Evolutionary conservation across 2,888 invertebrate species (phyloP).

Genomic region (Allacma fusca): DNA sequence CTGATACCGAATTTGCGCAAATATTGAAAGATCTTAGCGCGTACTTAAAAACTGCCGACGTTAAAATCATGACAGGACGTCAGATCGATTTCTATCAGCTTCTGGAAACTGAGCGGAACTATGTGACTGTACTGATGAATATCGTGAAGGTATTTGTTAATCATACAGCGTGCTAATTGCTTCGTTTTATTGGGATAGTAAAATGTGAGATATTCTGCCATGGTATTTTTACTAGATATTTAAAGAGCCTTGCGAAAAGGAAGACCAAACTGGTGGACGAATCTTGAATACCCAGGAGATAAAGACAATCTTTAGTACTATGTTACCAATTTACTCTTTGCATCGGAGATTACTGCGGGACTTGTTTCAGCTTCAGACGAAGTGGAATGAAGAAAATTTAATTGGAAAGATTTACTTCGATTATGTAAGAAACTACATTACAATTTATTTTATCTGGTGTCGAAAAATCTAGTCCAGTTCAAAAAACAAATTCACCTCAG

Average conservation of each 20-base stretch:
- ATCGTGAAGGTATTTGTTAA: conserved; percentile 78
- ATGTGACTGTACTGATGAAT: conserved; percentile 91
- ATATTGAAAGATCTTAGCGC: conserved; percentile 53
- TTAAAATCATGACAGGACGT: conserved; percentile 77
- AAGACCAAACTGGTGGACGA: conserved; percentile 79
- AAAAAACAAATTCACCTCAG: too few relatives aligned
- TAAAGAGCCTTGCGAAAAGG: conserved; percentile 89
- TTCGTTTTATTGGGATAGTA: conserved; percentile 11
- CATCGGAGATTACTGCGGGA: conserved; percentile 80
- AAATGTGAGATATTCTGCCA: conserved; percentile 42
- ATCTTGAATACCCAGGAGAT: conserved; percentile 89
- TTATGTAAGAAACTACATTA: conserved; percentile 71
- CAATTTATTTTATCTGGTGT: too few relatives aligned
- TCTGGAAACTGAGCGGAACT: conserved; percentile 96
- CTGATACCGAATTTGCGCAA: conserved; percentile 55
- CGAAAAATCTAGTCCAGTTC: too few relatives aligned
- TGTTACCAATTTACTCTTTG: conserved; percentile 92
- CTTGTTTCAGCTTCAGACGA: conserved; percentile 72
- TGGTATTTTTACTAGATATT: conserved; percentile 75
- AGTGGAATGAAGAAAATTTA: conserved; percentile 88
- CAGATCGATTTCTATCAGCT: conserved; percentile 90
- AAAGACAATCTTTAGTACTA: conserved; percentile 93
- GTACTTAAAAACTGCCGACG: conserved; percentile 62
- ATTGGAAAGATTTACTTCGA: conserved; percentile 87
- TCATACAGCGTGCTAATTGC: neutral